Base-by-base conservation (phyloP, 1,140 invertebrate genomes). In the Polyergus mexicanus region DNA sequence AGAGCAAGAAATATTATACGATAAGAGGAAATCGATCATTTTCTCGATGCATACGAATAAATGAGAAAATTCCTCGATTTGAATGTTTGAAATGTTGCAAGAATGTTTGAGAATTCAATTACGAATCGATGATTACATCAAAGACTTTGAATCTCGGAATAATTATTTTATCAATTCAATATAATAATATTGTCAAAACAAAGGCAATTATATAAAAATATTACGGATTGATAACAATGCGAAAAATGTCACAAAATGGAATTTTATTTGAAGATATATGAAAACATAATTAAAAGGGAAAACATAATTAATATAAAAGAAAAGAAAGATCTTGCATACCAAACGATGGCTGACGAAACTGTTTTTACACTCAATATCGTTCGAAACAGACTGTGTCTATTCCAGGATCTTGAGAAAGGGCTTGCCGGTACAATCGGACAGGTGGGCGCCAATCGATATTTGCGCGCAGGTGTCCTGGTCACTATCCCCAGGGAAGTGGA, bases 371-470 rank as follows among this genome's bases (percentile, higher is more conserved):
- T 80, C 68, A 75, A 54, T 51, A 75, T 76, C 80, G 83, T 86
- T 87, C 74, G 71, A 84, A 65, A 85, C 86, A 78, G 85, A 91
- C 91, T 91, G 85, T 74, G 78, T 85, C 84, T 80, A 78, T 54
- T 84, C 56, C 68, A 89, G 62, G 58, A 87, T 85, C 56, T 60
- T 2, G 0, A 32, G 44, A 16, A 54, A 80, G 62, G 6, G 56
- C 41, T 58, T 25, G 44, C 28, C 41, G 63, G 41, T 13, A 19
- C 22, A 80, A 65, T 66, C 75, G 25, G 62, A 68, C 84, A 85
- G 38, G 74, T 85, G 63, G 83, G 35, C 25, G 78, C 3, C 38
- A 8, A 80, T 85, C 85, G 85, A 75, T 89, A 87, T 54, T 63
- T 62, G n/a, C 58, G 72, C 84, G 86, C 81, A 87, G n/a, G 25